A percentile compares a stretch with the other conserved stretches of the same genome.
Evolutionary conservation across 2,888 invertebrate species (phyloP).

Genomic region (Sthenelais limicola): DNA sequence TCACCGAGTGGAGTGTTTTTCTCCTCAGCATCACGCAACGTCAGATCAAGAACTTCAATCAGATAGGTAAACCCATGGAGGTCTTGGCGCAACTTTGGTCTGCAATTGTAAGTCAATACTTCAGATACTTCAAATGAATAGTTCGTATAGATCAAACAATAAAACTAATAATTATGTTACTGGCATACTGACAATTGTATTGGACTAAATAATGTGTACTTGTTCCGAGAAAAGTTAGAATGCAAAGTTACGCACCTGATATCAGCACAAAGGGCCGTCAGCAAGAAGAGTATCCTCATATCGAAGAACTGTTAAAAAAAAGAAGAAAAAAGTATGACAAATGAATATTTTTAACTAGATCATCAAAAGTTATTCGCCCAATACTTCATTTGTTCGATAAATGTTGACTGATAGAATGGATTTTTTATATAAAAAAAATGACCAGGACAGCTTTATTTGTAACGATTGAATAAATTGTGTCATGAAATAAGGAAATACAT

Average conservation of each 20-base stretch:
- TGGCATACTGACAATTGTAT: not conserved
- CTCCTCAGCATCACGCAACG: conserved; percentile 64
- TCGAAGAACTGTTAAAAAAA: conserved; percentile 80
- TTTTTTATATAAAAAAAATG: no score
- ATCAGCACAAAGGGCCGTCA: conserved; percentile 86
- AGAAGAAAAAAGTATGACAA: conserved; percentile 5
- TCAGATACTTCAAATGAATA: no score
- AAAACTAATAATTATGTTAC: not conserved
- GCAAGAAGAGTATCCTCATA: conserved; percentile 88
- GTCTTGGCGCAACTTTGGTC: conserved; percentile 71
- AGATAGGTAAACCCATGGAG: conserved; percentile 74
- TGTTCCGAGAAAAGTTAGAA: no score
- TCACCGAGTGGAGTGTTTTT: conserved; percentile 61
- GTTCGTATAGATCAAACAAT: not conserved
- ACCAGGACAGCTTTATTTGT: no score
- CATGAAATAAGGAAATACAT: no score
- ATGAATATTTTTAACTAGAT: not conserved
- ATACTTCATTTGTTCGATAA: no score
- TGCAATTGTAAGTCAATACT: no score
- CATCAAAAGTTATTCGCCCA: not conserved
- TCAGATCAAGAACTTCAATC: conserved; percentile 73
- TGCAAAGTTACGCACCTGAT: conserved; percentile 75
- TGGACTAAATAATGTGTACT: not conserved
- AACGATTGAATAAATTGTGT: no score
- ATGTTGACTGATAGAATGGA: no score